phyloP scores from a whole-genome alignment of 2,113 vertebrate genomes.

The Myiagra hebetior region DNA sequence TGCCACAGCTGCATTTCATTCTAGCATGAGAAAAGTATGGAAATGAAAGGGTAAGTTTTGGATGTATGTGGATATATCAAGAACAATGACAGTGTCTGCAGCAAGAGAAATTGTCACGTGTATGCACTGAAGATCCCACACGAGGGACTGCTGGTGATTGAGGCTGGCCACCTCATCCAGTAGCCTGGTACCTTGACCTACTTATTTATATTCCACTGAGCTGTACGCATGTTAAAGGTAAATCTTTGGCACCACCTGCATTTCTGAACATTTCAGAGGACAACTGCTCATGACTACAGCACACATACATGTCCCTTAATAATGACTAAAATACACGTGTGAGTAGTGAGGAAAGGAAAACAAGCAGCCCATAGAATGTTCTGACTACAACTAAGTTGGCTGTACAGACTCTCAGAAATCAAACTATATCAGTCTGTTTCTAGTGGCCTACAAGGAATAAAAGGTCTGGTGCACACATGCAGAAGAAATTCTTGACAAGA shows the following conservation, averaged over 20 bases:
- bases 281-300: neutral
- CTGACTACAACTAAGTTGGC: neutral
- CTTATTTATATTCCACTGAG: neutral
- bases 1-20: neutral
- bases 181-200: neutral
- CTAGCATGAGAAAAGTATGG: neutral
- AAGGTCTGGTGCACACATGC: neutral
- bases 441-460: neutral
- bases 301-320: neutral
- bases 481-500: neutral
- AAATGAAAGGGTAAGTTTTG: neutral
- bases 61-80: neutral
- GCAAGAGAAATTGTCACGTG: neutral
- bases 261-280: neutral
- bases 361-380: neutral
- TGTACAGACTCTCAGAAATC: neutral
- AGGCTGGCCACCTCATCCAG: neutral
- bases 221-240: neutral
- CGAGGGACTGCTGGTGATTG: accelerated
- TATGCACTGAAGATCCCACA: neutral
- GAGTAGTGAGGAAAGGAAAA: neutral
- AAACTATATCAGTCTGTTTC: neutral
- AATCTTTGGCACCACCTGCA: neutral
- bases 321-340: neutral
- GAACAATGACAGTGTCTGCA: neutral